A percentile compares a stretch with the other conserved stretches of the same genome.
phyloP scores from a whole-genome alignment of 2,888 invertebrate genomes.

The Amblyteles armatorius region DNA sequence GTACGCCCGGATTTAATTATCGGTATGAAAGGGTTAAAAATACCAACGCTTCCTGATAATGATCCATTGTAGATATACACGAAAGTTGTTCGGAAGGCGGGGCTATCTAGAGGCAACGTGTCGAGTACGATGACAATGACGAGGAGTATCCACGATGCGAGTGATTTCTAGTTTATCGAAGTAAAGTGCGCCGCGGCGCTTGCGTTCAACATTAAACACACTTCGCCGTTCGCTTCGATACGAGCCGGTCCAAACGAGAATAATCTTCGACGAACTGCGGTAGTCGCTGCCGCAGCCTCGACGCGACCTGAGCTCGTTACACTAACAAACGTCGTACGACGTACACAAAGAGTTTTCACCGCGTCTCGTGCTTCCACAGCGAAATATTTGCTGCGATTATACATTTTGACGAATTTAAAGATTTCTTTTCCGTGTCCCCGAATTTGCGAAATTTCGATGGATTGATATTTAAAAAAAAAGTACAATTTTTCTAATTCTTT shows the following conservation, averaged over 20 bases:
- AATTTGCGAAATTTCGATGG: not conserved
- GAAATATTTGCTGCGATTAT: too few relatives aligned
- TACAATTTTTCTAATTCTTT: not conserved
- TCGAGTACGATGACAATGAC: conserved; percentile 43
- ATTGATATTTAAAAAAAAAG: too few relatives aligned
- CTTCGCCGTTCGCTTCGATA: conserved; percentile 51
- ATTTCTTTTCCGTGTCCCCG: not conserved
- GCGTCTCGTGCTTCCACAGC: not conserved
- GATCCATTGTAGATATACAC: not conserved
- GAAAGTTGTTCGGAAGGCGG: not conserved
- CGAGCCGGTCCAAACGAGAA: conserved; percentile 64
- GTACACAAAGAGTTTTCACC: not conserved
- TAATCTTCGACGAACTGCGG: conserved; percentile 58
- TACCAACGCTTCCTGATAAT: not conserved
- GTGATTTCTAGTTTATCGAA: conserved; percentile 65
- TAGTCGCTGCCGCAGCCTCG: conserved; percentile 59
- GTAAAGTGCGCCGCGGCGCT: conserved; percentile 46
- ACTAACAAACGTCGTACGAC: conserved; percentile 3
- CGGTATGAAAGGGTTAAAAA: not conserved
- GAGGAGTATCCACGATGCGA: conserved; percentile 37
- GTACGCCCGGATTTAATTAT: too few relatives aligned
- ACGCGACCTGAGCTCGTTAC: conserved; percentile 37
- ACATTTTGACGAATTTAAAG: too few relatives aligned
- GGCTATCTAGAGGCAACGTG: conserved; percentile 21
- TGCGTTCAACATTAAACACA: conserved; percentile 50